A percentile compares a stretch with the other conserved stretches of the same genome.
Conservation (phyloP, 2,113 vertebrate species). For the Gallinago jamesoni region DNA sequence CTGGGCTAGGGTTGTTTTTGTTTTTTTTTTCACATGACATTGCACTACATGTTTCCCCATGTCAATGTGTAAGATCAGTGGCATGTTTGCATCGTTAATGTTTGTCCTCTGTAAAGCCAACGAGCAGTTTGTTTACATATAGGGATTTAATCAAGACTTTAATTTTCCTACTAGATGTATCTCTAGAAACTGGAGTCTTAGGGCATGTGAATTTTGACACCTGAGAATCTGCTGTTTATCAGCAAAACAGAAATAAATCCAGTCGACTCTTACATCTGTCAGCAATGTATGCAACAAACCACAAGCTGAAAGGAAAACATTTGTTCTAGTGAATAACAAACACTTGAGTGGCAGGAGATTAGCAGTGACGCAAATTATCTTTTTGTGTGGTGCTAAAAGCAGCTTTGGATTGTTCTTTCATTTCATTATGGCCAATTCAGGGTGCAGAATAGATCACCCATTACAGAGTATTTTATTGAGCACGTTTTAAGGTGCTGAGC, state of each 20-base stretch:
- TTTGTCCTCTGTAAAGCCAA: not conserved
- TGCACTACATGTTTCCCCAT: not conserved
- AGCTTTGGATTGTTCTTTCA: not conserved
- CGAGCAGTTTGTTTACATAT: not conserved
- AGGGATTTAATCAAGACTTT: not conserved
- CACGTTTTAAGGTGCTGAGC: not conserved
- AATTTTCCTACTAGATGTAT: not conserved
- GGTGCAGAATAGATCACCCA: not conserved
- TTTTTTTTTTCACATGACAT: not conserved
- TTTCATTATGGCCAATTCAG: not conserved
- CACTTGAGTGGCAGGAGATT: not conserved
- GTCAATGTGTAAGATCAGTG: not conserved
- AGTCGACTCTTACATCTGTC: not conserved
- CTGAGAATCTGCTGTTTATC: not conserved
- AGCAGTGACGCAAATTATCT: not conserved
- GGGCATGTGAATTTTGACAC: not conserved
- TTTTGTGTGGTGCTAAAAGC: not conserved
- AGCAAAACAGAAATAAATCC: not conserved
- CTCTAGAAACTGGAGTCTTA: not conserved
- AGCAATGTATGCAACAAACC: not conserved
- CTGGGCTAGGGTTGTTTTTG: not conserved
- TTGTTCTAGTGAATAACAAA: not conserved
- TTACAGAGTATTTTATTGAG: not conserved
- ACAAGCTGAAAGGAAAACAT: not conserved
- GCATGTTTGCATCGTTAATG: conserved; percentile 4